These are phyloP conservation scores for Neotragus pygmaeus DNA, from an alignment of 2,113 vertebrate genomes.

Conservation along the genomic window DNA sequence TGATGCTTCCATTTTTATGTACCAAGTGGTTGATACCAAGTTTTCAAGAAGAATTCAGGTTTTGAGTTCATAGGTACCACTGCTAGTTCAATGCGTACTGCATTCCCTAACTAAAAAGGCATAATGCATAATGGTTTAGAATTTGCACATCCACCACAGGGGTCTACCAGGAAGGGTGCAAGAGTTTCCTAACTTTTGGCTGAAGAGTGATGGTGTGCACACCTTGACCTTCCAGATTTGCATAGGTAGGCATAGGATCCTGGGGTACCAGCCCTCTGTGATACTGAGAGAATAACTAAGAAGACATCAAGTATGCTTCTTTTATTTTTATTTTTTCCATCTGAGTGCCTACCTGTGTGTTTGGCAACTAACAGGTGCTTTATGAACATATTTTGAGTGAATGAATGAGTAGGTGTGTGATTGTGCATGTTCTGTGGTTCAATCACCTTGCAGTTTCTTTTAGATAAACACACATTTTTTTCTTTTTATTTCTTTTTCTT, in stretches of 20 bases:
- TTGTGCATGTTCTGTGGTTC: neutral
- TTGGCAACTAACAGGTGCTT: neutral
- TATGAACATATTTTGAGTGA: neutral
- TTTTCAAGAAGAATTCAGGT: neutral
- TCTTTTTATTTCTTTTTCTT: too few relatives aligned
- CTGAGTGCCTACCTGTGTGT: neutral
- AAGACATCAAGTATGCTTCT: neutral
- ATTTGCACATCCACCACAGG: neutral
- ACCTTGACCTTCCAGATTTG: neutral
- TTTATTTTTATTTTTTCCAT: neutral
- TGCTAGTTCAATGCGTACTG: neutral
- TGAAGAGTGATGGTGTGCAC: neutral
- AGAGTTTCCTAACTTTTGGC: neutral
- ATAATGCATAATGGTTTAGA: neutral
- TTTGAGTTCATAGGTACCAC: neutral
- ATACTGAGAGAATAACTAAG: fast-evolving
- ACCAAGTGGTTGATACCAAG: neutral
- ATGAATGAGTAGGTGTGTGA: neutral
- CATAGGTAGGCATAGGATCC: neutral
- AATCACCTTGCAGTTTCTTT: neutral
- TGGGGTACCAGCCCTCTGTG: neutral
- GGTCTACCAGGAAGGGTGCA: neutral
- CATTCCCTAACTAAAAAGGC: neutral
- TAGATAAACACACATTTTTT: neutral
- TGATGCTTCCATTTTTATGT: neutral